Base-by-base conservation (phyloP, 2,113 vertebrate genomes). In the Leptodactylus fuscus region DNA sequence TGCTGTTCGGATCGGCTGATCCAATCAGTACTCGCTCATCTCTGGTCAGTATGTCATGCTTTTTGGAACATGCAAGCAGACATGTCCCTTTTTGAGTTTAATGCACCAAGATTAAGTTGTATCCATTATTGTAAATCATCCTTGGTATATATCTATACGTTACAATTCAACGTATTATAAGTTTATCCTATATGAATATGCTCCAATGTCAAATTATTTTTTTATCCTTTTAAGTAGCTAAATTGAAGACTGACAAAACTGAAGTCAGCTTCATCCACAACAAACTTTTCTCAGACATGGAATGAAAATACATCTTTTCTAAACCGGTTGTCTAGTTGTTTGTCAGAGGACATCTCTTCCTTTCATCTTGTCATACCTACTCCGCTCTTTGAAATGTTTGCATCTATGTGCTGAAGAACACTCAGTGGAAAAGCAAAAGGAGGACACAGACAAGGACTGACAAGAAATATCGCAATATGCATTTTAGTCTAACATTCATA, bases 361-460 rank as follows among this genome's bases (percentile, higher is more conserved):
- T 78, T 85, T 85, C 83, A 85, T 85, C 83, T 85, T 85, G 83
- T 85, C 75, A 69, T 85, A 85, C 41, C 74, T 83, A 27, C 49
- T 75, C 51, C 48, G 11, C 46, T 78, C 74, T 85, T 85, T 85
- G 83, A 69, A 77, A 85, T 85, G 60, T 77, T 84, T 84, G 38
- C 51, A 78, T 69, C 74, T 85, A 62, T 69, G 74, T 36, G 46
- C 27, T 69, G 41, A 69, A 65, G 83, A 85, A 78, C 83, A 78
- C 74, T 85, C 83, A 51, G 74, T 83, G 82, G 53, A 83, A 83
- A 73, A 77, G 24, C 48, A 73, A 85, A 85, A 85, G 27, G 27
- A 78, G 51, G 75, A 67, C 74, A 69, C 38, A 85, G 83, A 85
- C 44, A 78, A 55, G 58, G 15, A 76, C 74, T 85, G 83, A 69